phyloP scores from a whole-genome alignment of 2,888 invertebrate species.

The Eulithis testata region DNA sequence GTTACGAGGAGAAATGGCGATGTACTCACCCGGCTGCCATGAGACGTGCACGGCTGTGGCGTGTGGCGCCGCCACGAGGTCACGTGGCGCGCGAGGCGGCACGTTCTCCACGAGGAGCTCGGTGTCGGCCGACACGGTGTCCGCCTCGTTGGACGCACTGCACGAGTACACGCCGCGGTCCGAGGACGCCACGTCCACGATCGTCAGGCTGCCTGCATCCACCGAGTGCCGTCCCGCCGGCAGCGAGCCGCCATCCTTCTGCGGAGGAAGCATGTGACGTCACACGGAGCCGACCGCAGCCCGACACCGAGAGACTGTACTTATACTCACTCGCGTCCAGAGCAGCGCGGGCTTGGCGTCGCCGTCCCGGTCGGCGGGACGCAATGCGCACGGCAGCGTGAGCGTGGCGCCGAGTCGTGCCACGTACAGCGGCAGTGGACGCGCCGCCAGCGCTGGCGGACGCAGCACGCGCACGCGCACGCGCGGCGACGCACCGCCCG shows the following conservation, averaged over 20 bases:
- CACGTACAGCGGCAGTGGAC: conserved; percentile 93
- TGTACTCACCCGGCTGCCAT: conserved; percentile 88
- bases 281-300: not conserved
- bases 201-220: conserved; percentile 92
- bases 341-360: conserved; percentile 78
- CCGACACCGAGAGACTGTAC: conserved; percentile 37
- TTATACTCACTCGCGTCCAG: conserved; percentile 32
- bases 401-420: conserved; percentile 91
- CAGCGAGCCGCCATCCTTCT: conserved; percentile 90
- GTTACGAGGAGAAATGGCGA: not conserved
- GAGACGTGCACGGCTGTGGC: conserved; percentile 89
- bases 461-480: conserved; percentile 94
- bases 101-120: conserved; percentile 93
- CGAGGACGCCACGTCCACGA: conserved; percentile 90
- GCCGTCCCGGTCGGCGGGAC: conserved; percentile 4
- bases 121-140: conserved; percentile 91
- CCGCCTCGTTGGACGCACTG: conserved; percentile 94
- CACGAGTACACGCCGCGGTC: conserved; percentile 95
- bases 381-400: conserved; percentile 90
- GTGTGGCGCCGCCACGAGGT: conserved; percentile 91
- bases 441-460: conserved; percentile 92
- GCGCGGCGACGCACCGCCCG: conserved; percentile 92
- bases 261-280: conserved; percentile 34
- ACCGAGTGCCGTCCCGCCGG: conserved; percentile 88
- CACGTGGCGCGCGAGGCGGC: conserved; percentile 95